Base-by-base conservation (phyloP, 30 jellyfish, hydroid and myxozoan species). In the Aurelia coerulea region DNA sequence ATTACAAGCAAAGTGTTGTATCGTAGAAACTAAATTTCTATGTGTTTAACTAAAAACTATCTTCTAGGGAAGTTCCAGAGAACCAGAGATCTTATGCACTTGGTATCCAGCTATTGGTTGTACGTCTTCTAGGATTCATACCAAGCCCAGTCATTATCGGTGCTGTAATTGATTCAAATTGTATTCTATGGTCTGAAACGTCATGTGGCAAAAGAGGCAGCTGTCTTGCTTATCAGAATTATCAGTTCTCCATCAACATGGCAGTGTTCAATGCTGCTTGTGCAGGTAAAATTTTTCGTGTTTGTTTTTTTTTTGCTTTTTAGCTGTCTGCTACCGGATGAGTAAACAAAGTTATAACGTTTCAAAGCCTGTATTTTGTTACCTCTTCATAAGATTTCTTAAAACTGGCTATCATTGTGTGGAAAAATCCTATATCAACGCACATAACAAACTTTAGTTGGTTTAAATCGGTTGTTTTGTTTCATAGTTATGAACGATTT, bases 91-190 rank as follows among this genome's bases (percentile, higher is more conserved):
- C 99, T 12, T 95, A 73, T 66, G 99, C 97, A 1, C 84, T 95
- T 37, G 99, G 99, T 1, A 77, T 88, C 35, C 99, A 95, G 62
- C 91, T 83, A 10, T 53, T 95, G 34, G 58, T 95, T 83, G 79
- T 90, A 85, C 97, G 99, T 1, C 29, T 88, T 29, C 80, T 95
- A 7, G 91, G 96, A 18, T 95, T 95, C 84, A 76, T 95, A 13
- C 99, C 99, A 37, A 97, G 97, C 31, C 99, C 99, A n/a, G 89
- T 95, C 39, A 41, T 95, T 2, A 31, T 89, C 5, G 99, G 99
- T 17, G 88, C 89, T 11, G 84, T 95, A 33, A 66, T 95, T 18
- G 99, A 95, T 66, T 59, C 90, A 13, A 78, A 86, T 60, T 95
- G 99, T 62, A 76, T 87, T 1, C 80, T 88, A 17, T 94, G 99